Evolutionary conservation across 2,113 vertebrate species (phyloP).

Genomic region (Orcinus orca): DNA sequence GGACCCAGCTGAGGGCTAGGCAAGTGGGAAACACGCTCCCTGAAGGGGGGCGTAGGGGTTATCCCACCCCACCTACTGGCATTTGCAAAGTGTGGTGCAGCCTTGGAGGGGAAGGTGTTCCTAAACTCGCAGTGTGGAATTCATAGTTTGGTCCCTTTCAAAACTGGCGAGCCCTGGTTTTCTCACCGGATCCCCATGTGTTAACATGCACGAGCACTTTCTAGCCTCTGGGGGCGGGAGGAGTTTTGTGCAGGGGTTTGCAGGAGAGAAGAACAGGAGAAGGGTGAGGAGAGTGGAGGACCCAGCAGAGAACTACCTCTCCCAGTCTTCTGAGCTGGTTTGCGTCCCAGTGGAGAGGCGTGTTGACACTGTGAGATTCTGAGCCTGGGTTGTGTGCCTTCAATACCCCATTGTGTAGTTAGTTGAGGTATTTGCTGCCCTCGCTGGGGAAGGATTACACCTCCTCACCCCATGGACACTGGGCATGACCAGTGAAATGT

Average conservation of each 20-base stretch:
- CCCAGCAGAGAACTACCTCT: neutral
- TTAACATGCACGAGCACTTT: neutral
- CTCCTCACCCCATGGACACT: neutral
- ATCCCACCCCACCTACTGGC: rapidly evolving
- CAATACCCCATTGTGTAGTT: too few species aligned
- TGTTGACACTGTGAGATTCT: neutral
- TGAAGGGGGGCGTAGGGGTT: too few species aligned
- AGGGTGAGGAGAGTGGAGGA: neutral
- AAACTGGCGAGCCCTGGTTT: neutral
- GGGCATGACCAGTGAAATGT: neutral
- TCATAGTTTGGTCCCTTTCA: neutral
- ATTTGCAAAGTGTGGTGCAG: rapidly evolving
- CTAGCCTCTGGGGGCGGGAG: neutral
- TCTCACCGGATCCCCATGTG: neutral
- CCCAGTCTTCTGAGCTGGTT: neutral
- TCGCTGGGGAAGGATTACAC: neutral
- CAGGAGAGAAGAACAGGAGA: neutral
- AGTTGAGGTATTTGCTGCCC: neutral
- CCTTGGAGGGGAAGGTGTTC: neutral
- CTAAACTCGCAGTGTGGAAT: neutral
- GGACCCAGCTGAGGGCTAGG: neutral
- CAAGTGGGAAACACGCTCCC: neutral
- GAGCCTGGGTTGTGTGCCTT: neutral
- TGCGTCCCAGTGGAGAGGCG: rapidly evolving
- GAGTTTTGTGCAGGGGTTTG: neutral